Evolutionary conservation across 2,113 vertebrate species (phyloP).

Genomic region (Dolichotis patagonum): DNA sequence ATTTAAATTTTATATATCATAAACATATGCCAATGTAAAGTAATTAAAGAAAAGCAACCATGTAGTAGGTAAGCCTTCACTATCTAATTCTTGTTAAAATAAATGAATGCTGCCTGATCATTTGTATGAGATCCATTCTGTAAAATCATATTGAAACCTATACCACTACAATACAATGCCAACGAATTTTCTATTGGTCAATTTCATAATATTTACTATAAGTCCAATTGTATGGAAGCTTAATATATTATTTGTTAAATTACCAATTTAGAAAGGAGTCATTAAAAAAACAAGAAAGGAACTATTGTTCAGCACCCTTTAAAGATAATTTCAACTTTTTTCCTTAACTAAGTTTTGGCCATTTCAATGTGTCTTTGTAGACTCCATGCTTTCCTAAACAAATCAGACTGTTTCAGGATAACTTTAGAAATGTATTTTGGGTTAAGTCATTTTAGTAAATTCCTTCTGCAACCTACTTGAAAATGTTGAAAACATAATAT

Average conservation of each 20-base stretch:
- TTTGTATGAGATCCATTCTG: not conserved
- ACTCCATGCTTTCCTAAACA: not conserved
- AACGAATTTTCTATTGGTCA: not conserved
- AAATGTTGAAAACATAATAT: not conserved
- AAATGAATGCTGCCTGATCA: not conserved
- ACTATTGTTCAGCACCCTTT: not conserved
- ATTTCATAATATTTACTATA: conserved; percentile 23
- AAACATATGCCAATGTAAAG: not conserved
- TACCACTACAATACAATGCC: not conserved
- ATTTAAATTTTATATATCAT: not conserved
- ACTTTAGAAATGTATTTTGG: conserved; percentile 68
- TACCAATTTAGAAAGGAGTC: not conserved
- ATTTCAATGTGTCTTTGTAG: not conserved
- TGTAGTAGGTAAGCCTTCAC: not conserved
- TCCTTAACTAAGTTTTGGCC: not conserved
- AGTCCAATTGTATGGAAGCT: not conserved
- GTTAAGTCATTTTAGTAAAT: conserved; percentile 62
- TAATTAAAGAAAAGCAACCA: conserved; percentile 7
- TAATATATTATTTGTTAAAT: not conserved
- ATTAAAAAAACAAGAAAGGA: not conserved
- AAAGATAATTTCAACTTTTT: conserved; percentile 20
- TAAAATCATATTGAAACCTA: not conserved
- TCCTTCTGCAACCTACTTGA: not conserved
- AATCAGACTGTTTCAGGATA: conserved; percentile 38
- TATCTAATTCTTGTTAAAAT: not conserved